phyloP scores from a whole-genome alignment of 2,113 vertebrate genomes.

The Pyxicephalus adspersus region DNA sequence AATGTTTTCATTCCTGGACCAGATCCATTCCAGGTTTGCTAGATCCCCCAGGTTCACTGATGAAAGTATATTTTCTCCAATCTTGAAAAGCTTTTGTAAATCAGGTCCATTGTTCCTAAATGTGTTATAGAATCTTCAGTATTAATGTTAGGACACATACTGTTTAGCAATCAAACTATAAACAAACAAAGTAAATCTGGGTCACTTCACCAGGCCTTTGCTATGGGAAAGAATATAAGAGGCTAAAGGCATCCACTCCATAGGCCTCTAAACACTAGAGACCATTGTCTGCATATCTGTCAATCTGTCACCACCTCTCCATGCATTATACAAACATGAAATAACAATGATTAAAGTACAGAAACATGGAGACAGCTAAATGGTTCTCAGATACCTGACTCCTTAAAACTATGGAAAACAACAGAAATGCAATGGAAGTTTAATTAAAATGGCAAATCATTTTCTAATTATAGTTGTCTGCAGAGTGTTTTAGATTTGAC shows the following conservation, averaged over 20 bases:
- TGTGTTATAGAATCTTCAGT: too few species aligned
- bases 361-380: conserved; percentile 42
- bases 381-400: conserved; percentile 37
- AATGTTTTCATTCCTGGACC: too few species aligned
- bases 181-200: conserved; percentile 10
- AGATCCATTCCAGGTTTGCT: too few species aligned
- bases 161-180: not conserved
- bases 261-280: conserved; percentile 35
- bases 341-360: conserved; percentile 30
- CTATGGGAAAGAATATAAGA: conserved; percentile 1
- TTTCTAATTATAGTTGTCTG: conserved; percentile 42
- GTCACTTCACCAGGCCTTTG: conserved; percentile 20
- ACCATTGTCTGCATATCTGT: conserved; percentile 27
- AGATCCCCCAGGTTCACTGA: too few species aligned
- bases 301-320: conserved; percentile 46
- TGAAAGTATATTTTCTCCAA: too few species aligned
- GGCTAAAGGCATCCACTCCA: conserved; percentile 21
- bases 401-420: conserved; percentile 18
- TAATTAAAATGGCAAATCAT: conserved; percentile 41
- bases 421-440: conserved; percentile 34
- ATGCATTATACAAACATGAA: conserved; percentile 43
- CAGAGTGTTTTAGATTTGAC: conserved; percentile 23
- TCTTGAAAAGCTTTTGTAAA: too few species aligned
- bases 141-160: too few species aligned
- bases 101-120: too few species aligned